Percentiles rank a stretch among this genome's conserved stretches.
These are phyloP conservation scores for Volucella zonaria DNA, from an alignment of 2,888 invertebrate genomes.

Conservation along the genomic window DNA sequence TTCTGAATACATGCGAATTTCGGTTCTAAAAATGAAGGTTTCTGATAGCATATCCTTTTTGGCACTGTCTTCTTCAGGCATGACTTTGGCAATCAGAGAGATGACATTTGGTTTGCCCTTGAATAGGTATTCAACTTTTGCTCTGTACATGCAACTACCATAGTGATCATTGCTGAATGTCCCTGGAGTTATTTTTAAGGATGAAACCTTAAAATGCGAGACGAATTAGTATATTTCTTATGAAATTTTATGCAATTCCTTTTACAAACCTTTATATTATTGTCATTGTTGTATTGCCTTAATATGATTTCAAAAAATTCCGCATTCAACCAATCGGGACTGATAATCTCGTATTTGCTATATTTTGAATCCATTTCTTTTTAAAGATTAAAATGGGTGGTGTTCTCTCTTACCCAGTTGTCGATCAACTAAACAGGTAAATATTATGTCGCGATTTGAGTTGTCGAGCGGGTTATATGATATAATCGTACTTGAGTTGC, in stretches of 20 bases:
- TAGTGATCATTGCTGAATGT: slow-evolving; percentile 75
- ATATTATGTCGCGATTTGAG: too few species aligned
- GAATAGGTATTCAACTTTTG: slow-evolving; percentile 41
- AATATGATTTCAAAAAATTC: slow-evolving; percentile 39
- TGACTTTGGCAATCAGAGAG: slow-evolving; percentile 77
- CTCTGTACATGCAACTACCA: slow-evolving; percentile 76
- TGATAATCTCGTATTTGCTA: slow-evolving; percentile 58
- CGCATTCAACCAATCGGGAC: slow-evolving; percentile 50
- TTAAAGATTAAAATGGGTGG: too few species aligned
- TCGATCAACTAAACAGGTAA: slow-evolving; percentile 11
- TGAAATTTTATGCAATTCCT: background rate
- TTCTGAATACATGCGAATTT: slow-evolving; percentile 78
- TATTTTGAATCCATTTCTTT: slow-evolving; percentile 43
- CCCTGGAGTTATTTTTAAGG: slow-evolving; percentile 69
- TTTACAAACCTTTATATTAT: slow-evolving; percentile 34
- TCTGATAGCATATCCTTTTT: slow-evolving; percentile 76
- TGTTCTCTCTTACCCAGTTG: background rate
- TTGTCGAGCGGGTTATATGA: too few species aligned
- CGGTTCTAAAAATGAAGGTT: slow-evolving; percentile 76
- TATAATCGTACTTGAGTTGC: too few species aligned
- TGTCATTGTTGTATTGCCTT: slow-evolving; percentile 13
- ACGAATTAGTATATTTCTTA: background rate
- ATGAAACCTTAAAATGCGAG: slow-evolving; percentile 34
- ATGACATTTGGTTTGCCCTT: slow-evolving; percentile 33
- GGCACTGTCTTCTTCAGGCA: slow-evolving; percentile 76